Conservation (phyloP, 1,140 invertebrate species). For the Druon quercuslanigerum region DNA sequence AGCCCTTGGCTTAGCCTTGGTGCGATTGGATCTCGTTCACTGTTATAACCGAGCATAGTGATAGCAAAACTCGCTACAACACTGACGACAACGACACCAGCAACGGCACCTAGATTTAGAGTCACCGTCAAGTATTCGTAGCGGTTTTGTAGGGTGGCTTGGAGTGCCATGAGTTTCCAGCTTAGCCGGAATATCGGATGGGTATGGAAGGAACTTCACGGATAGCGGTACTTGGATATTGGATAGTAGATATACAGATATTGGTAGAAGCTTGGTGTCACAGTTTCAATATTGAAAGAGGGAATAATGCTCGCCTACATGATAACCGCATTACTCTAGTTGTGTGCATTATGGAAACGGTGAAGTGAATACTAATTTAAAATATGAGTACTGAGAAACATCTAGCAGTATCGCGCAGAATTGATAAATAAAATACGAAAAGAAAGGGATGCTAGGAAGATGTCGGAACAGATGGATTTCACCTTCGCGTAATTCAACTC, state of each 20-base stretch:
- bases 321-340: conserved; percentile 60
- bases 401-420: conserved; percentile 35
- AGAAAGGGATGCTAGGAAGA: neutral
- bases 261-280: neutral
- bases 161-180: neutral
- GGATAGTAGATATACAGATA: conserved; percentile 1
- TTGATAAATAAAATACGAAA: conserved; percentile 57
- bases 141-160: conserved; percentile 52
- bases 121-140: conserved; percentile 58
- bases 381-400: conserved; percentile 43
- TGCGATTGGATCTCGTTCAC: conserved; percentile 65
- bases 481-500: conserved; percentile 17
- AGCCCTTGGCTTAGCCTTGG: conserved; percentile 58
- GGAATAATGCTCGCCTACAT: neutral
- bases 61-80: conserved; percentile 36
- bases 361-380: conserved; percentile 62
- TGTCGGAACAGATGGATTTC: conserved; percentile 14
- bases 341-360: neutral
- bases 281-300: conserved; percentile 7
- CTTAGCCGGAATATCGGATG: conserved; percentile 50
- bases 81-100: conserved; percentile 45
- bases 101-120: conserved; percentile 59
- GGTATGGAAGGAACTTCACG: conserved; percentile 50
- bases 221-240: conserved; percentile 59
- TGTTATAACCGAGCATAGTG: conserved; percentile 48